phyloP scores from a whole-genome alignment of 2,888 invertebrate species.

The Drosophila kambysellisi region DNA sequence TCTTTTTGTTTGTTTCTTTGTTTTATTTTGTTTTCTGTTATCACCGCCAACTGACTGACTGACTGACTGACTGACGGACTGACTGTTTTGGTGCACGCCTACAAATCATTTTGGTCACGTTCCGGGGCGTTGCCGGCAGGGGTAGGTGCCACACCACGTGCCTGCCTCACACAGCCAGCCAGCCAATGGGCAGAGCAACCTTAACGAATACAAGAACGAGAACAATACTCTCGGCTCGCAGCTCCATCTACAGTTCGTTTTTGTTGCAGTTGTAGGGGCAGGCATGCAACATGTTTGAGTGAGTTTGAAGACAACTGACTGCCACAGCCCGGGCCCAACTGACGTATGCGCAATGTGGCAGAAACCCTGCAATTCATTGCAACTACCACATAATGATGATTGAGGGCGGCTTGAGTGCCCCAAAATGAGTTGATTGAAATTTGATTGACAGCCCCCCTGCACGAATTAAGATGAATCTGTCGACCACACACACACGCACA shows the following conservation, averaged over 20 bases:
- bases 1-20: neutral
- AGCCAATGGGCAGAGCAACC: constrained; percentile 47
- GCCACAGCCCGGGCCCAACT: constrained; percentile 5
- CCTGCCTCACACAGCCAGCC: constrained; percentile 44
- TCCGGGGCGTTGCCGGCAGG: constrained; percentile 80
- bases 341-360: constrained; percentile 55
- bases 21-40: neutral
- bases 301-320: constrained; percentile 53
- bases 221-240: constrained; percentile 13
- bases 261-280: constrained; percentile 65
- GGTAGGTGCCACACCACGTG: constrained; percentile 59
- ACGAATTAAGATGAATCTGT: constrained; percentile 54
- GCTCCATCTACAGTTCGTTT: constrained; percentile 20
- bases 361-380: constrained; percentile 3
- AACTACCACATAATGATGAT: constrained; percentile 44
- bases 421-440: constrained; percentile 58
- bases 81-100: constrained; percentile 71
- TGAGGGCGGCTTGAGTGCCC: constrained; percentile 22
- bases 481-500: neutral
- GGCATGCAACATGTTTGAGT: constrained; percentile 75
- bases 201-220: constrained; percentile 8
- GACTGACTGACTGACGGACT: neutral
- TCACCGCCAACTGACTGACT: constrained; percentile 43
- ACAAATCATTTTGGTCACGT: constrained; percentile 83
- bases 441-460: constrained; percentile 60